phyloP scores from a whole-genome alignment of 2,888 invertebrate genomes.

The Eumerus sabulonum region DNA sequence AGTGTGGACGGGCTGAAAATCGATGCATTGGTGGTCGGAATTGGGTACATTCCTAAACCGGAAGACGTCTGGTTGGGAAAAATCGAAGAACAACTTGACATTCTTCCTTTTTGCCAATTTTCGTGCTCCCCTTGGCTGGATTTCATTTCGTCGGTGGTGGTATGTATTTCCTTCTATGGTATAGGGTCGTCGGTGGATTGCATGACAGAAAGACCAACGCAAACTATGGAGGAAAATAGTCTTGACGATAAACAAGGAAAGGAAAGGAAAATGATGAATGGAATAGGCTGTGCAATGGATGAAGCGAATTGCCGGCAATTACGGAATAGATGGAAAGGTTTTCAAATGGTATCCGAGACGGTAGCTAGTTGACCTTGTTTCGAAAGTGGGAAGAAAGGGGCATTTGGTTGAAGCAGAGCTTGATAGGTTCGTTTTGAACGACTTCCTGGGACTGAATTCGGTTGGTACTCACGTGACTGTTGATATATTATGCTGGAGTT shows the following conservation, averaged over 20 bases:
- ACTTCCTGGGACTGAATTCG: too few species aligned
- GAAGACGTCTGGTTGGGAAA: constrained; percentile 9
- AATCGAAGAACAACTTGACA: constrained; percentile 2
- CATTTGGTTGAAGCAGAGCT: too few species aligned
- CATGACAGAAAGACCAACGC: constrained; percentile 9
- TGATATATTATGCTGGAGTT: too few species aligned
- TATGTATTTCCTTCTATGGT: constrained; percentile 25
- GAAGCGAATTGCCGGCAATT: constrained; percentile 46
- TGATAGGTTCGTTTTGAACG: too few species aligned
- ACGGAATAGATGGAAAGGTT: constrained; percentile 21
- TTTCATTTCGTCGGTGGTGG: constrained; percentile 38
- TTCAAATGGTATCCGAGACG: constrained; percentile 2
- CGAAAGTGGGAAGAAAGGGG: not conserved
- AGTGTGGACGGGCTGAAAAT: constrained; percentile 35
- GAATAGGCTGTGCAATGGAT: not conserved
- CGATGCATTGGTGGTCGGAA: constrained; percentile 44
- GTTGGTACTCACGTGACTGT: too few species aligned
- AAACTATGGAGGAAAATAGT: constrained; percentile 41
- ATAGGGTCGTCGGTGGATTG: too few species aligned
- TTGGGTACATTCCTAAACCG: not conserved
- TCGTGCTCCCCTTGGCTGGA: constrained; percentile 7
- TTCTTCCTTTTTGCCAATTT: constrained; percentile 29
- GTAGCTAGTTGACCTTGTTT: constrained; percentile 26
- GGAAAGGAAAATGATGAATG: constrained; percentile 22
- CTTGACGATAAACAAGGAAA: not conserved